phyloP scores from a whole-genome alignment of 2,113 vertebrate species.

The Rhinichthys klamathensis region DNA sequence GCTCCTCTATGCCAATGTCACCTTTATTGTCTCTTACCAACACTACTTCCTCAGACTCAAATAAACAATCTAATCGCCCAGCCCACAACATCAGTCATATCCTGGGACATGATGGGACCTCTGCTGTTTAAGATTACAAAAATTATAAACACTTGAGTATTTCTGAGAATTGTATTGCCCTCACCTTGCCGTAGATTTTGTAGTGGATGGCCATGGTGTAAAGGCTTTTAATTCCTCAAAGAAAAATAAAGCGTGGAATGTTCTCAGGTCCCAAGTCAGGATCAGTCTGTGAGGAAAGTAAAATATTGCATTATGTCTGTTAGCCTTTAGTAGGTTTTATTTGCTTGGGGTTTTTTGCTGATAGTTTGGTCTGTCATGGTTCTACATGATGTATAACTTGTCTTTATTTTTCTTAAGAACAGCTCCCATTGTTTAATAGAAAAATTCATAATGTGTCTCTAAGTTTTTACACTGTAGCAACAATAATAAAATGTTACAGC shows the following conservation, averaged over 20 bases:
- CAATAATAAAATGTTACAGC: conserved; percentile 42
- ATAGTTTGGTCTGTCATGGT: conserved; percentile 24
- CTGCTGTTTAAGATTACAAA: conserved; percentile 80
- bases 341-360: background rate
- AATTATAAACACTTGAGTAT: background rate
- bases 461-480: conserved; percentile 1
- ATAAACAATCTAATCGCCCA: conserved; percentile 95
- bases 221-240: background rate
- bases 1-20: conserved; percentile 92
- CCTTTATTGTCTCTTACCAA: conserved; percentile 94
- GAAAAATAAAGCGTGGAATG: background rate
- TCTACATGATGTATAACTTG: conserved; percentile 23
- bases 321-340: background rate
- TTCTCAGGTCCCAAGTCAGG: background rate
- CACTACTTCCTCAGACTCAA: conserved; percentile 89
- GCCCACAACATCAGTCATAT: conserved; percentile 99
- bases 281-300: background rate
- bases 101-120: conserved; percentile 96
- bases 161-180: background rate
- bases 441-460: background rate
- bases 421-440: background rate
- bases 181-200: background rate
- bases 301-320: background rate
- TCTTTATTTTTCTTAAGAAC: conserved; percentile 6
- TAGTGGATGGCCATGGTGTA: background rate